A percentile compares a stretch with the other conserved stretches of the same genome.
Conservation (phyloP, 1,140 invertebrate genomes). For the Plodia interpunctella region DNA sequence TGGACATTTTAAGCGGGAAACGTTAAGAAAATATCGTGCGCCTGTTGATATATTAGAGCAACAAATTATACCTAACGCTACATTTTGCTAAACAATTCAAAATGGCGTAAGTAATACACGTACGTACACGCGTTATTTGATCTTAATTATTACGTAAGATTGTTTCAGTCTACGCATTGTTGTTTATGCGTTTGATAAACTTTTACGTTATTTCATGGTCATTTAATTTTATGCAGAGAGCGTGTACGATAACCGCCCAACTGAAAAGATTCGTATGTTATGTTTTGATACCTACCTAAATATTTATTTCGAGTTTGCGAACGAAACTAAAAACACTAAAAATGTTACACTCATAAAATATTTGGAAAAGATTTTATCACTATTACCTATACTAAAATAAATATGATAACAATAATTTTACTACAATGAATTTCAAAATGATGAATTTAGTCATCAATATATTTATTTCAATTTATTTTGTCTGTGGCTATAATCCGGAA, state of each 20-base stretch:
- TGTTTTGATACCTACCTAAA: background rate
- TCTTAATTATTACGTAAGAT: background rate
- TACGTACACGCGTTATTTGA: too few relatives aligned
- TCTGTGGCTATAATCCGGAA: background rate
- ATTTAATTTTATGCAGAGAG: constrained; percentile 22
- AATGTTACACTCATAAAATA: background rate
- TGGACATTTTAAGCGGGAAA: too few relatives aligned
- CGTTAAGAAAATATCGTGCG: constrained; percentile 3
- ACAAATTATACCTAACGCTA: constrained; percentile 22
- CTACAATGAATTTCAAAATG: background rate
- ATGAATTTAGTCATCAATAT: background rate
- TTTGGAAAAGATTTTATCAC: background rate
- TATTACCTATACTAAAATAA: background rate
- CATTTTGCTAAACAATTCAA: constrained; percentile 10
- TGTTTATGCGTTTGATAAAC: constrained; percentile 18
- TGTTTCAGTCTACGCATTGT: constrained; percentile 8
- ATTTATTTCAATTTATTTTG: background rate
- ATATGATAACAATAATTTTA: background rate
- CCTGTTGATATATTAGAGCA: constrained; percentile 28
- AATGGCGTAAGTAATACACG: background rate
- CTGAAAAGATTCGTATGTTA: background rate
- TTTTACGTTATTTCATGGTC: constrained; percentile 30
- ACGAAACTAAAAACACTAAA: background rate
- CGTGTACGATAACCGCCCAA: background rate
- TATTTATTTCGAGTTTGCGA: too few relatives aligned